Base-by-base conservation (phyloP, 2,797 vertebrate genomes). In the Sus cebifrons region DNA sequence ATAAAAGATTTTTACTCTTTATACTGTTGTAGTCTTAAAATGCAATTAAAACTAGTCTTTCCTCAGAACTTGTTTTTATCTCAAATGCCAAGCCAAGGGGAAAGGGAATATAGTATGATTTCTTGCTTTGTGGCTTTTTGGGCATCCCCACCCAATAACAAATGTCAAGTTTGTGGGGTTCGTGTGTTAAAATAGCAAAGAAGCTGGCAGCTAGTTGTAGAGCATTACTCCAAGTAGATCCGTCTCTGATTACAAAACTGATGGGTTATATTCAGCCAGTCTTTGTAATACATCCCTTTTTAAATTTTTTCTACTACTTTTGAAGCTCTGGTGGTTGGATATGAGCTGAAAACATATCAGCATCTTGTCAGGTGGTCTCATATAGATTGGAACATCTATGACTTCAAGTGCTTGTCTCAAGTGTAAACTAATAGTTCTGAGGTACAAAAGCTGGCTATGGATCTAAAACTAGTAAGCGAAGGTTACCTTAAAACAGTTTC, bases 91-190 rank as follows among this genome's bases (percentile, higher is more conserved):
- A 82, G 58, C 32, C 20, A n/a, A 77, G 32, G 32, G 78, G 18
- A 78, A 67, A 70, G 67, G 87, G 36, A 92, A 89, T 93, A 79
- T 36, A 73, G 29, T 73, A 58, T 95, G 25, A 86, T 73, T 96
- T 96, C 74, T 56, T 96, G 68, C n/a, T 18, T 91, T 94, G 21
- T 44, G 67, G 29, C 85, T 88, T 92, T 90, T 93, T 36, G 93
- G 49, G 40, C 73, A 83, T 77, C 32, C 10, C 25, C 40, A 68
- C 32, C 49, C 56, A 88, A 18, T 77, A 83, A 71, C 71, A 85
- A 32, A 32, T 85, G 52, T 87, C 78, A 88, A 20, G 73, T 77
- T 96, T 95, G 73, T 86, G 89, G 62, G 62, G n/a, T 70, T 91
- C 40, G 70, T 94, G 20, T 2, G 23, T 96, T 94, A 91, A 96